Evolutionary conservation across 2,113 vertebrate genomes (phyloP).

Genomic region (Trematomus loennbergii): DNA sequence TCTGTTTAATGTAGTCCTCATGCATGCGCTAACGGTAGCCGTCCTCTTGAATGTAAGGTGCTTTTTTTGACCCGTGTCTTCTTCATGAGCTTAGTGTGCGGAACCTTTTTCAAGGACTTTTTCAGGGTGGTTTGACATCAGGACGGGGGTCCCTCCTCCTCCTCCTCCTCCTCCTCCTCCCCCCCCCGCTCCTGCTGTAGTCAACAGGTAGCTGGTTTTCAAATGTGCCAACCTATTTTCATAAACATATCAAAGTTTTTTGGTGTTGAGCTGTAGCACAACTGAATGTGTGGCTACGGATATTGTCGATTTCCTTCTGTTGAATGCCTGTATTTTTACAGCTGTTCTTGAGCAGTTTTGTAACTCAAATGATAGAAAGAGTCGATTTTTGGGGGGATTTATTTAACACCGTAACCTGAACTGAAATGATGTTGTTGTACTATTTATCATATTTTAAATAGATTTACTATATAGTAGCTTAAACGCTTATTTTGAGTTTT

Average conservation of each 20-base stretch:
- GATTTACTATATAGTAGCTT: conserved; percentile 55
- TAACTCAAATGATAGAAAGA: conserved; percentile 49
- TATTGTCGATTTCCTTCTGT: conserved; percentile 52
- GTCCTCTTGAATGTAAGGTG: conserved; percentile 79
- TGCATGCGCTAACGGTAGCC: conserved; percentile 77
- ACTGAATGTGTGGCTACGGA: conserved; percentile 56
- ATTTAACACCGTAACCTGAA: conserved; percentile 48
- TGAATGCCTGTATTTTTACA: conserved; percentile 71
- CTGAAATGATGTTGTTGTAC: conserved; percentile 33
- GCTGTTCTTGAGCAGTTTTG: conserved; percentile 64
- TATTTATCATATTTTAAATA: conserved; percentile 44
- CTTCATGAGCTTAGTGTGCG: conserved; percentile 60
- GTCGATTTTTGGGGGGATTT: conserved; percentile 57
- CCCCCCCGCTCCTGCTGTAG: conserved; percentile 57
- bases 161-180: conserved; percentile 35
- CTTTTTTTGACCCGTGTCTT: conserved; percentile 70
- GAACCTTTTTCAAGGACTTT: conserved; percentile 41
- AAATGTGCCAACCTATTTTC: conserved; percentile 83
- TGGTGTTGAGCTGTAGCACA: conserved; percentile 69
- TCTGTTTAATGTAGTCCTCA: conserved; percentile 63
- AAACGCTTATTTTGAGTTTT: conserved; percentile 60
- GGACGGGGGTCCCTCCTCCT: conserved; percentile 39
- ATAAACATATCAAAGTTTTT: conserved; percentile 79
- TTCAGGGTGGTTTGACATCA: conserved; percentile 69
- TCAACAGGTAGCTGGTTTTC: conserved; percentile 72